Percentiles rank a stretch among this genome's conserved stretches.
Conservation (phyloP, 2,113 vertebrate species). For the Lepus timidus region DNA sequence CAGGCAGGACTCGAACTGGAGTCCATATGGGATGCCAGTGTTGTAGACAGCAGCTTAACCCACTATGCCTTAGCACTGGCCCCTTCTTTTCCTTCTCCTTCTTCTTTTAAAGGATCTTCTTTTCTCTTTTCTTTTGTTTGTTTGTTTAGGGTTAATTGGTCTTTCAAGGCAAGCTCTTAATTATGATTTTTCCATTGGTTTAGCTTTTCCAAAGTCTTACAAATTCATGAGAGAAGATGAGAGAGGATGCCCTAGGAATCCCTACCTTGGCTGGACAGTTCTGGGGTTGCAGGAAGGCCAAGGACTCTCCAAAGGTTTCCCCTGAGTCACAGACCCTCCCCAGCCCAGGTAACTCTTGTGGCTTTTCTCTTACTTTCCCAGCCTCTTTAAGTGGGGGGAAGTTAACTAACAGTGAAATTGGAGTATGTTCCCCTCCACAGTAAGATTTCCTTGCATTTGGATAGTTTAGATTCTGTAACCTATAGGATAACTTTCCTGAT, state of each 20-base stretch:
- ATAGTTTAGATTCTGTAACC: conserved; percentile 15
- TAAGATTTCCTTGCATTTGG: conserved; percentile 33
- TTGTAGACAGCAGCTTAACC: no score
- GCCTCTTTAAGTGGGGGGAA: neutral
- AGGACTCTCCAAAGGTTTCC: neutral
- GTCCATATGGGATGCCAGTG: no score
- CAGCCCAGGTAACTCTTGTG: neutral
- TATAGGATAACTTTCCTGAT: neutral
- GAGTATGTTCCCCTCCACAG: neutral
- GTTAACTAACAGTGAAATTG: conserved; percentile 1
- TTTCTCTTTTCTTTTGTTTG: neutral
- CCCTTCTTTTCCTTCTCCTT: no score
- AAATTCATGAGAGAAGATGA: neutral
- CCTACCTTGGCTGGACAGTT: neutral
- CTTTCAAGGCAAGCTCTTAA: neutral
- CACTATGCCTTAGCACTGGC: no score
- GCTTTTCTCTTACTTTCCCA: neutral
- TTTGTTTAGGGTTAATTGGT: neutral
- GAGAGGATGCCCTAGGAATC: neutral
- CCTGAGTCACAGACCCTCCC: neutral
- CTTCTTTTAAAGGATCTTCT: neutral
- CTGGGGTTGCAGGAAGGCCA: neutral
- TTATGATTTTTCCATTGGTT: neutral
- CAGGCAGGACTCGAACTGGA: no score
- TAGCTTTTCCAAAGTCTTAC: conserved; percentile 23